Evolutionary conservation across 35 echinoderm and acorn worm species (phyloP), one percentile per base, ranked within the genome.

Genomic region (Diadema setosum): DNA sequence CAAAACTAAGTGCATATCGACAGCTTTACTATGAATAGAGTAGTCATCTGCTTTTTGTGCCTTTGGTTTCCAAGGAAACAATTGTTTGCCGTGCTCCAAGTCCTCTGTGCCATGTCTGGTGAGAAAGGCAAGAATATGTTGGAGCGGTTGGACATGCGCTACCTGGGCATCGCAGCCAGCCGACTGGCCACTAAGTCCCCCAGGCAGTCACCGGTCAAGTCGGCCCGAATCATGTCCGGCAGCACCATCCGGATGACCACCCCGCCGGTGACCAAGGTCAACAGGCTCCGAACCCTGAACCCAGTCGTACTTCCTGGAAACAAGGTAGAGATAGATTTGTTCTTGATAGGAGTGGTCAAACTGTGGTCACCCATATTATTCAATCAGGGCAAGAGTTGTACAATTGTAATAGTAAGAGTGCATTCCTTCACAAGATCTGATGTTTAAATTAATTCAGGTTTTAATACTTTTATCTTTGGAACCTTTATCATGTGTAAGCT

Each of bases 91-190:
- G 82, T 69, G 30, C 75, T 95, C 11, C 58, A 94, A 89, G 90
- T 85, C 46, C 75, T 99, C 3, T 94, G 92, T 87, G 81, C 96
- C 3, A 27, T 94, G 5, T 73, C 70, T 65, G 96, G 92, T 39
- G 90, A 99, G 48, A 99, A 99, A 57, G 96, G 96, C 8, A 58
- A 46, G 27, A 89, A 86, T 90, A 92, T 99, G 93, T 59, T 99
- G 14, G 49, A 88, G 30, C 48, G 83, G 82, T 63, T 95, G 25
- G 96, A 99, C 61, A 85, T 91, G 11, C 81, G 82, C 5, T 95
- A 89, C 82, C 70, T 99, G n/a, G 96, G 96, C 36, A 74, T 90
- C 42, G 84, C 60, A 39, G 81, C 58, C 80, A 86, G 83, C 25
- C 57, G 61, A 11, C 43, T 75, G 30, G 39, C 73, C 40, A 45